A percentile compares a stretch with the other conserved stretches of the same genome.
Conservation (phyloP, 1,140 invertebrate species). For the Globodera rostochiensis region DNA sequence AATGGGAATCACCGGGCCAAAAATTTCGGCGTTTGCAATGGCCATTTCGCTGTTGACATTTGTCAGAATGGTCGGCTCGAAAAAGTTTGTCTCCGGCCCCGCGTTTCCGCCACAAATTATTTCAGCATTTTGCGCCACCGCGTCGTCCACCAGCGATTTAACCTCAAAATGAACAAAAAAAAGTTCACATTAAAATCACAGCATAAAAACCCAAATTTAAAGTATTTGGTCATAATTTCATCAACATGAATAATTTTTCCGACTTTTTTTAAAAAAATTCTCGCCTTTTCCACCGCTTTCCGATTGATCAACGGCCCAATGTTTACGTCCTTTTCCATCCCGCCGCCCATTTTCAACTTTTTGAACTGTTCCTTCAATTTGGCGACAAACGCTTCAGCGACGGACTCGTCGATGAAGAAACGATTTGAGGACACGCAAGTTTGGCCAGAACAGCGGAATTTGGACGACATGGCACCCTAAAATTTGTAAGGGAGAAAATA, state of each 20-base stretch:
- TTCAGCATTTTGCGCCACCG: constrained; percentile 81
- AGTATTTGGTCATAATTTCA: background rate
- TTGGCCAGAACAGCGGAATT: constrained; percentile 93
- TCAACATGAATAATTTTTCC: too few species aligned
- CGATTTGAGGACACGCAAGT: constrained; percentile 94
- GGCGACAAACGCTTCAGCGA: constrained; percentile 82
- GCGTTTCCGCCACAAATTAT: constrained; percentile 79
- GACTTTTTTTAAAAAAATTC: constrained; percentile 21
- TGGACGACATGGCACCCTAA: constrained; percentile 82
- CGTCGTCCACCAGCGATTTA: constrained; percentile 79
- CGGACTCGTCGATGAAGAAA: constrained; percentile 82
- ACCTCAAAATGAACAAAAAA: constrained; percentile 71
- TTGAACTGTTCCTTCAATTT: constrained; percentile 73
- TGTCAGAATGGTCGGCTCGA: constrained; percentile 85
- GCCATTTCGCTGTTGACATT: constrained; percentile 80
- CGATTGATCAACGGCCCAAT: constrained; percentile 89
- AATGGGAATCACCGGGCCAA: constrained; percentile 87
- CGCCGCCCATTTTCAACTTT: constrained; percentile 81
- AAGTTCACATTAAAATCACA: too few species aligned
- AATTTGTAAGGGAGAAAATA: background rate
- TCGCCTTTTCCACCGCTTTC: constrained; percentile 80
- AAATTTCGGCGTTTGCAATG: constrained; percentile 86
- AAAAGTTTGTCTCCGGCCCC: constrained; percentile 78
- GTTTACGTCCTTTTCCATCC: constrained; percentile 75
- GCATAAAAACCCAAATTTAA: too few species aligned